Evolutionary conservation across 2,797 vertebrate genomes (phyloP), one percentile per base, ranked within the genome.

Genomic region (Novumbra hubbsi): DNA sequence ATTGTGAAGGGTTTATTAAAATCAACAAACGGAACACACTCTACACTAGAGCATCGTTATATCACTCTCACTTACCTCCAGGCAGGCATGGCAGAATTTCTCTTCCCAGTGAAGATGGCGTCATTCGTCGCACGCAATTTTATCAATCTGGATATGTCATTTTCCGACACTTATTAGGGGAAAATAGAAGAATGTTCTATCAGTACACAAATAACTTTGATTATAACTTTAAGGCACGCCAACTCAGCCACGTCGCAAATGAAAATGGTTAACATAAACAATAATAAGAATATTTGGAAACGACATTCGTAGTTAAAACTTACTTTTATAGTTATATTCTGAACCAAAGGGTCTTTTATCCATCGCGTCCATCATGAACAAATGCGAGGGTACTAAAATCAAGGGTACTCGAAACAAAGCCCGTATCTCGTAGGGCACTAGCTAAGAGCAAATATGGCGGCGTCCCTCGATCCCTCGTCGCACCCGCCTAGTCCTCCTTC

Each of bases 101-200:
- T 81, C 75, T 72, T 77, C 7, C 83, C 83, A 0, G 83, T 84
- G 70, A 84, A 84, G 71, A 84, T 72, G 21, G 76, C 68, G 0
- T 67, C 71, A 8, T 81, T 84, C 17, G 73, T 64, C 12, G 81
- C 81, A 16, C 70, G 70, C 57, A 72, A 27, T 27, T 72, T 62
- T 28, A 72, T 72, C 19, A 72, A 62, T 62, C 15, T 8, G 17
- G 34, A 62, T 16, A 72, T 72, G 34, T 72, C 70, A 27, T 41
- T 63, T 19, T 72, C 55, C 15, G 70, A 62, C 70, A 72, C 70
- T 72, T 41, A 70, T 8, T 12, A 28, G 49, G 16, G 11, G 7
- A n/a, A 67, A 21, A 34, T 38, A 67, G 19, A n/a, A 41, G 19
- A 21, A 38, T 14, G n/a, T 67, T 67, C 38, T 5, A 32, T 19